phyloP scores from a whole-genome alignment of 2,113 vertebrate species.

The Campylorhamphus procurvoides region DNA sequence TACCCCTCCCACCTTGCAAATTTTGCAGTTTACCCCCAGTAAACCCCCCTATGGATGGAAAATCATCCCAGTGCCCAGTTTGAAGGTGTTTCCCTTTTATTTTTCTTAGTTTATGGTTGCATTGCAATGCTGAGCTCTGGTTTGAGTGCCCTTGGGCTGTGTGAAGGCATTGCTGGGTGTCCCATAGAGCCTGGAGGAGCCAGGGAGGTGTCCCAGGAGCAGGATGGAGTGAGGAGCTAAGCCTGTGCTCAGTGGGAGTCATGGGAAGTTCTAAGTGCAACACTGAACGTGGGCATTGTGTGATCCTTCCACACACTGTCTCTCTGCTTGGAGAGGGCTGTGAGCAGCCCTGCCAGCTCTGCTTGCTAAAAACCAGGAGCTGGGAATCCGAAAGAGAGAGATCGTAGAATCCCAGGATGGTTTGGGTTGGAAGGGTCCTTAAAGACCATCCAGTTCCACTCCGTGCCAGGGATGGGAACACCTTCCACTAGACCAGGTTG shows the following conservation, averaged over 20 bases:
- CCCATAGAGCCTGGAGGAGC: neutral
- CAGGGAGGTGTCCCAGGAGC: neutral
- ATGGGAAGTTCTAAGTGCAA: neutral
- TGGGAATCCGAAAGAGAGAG: neutral
- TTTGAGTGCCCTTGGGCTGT: neutral
- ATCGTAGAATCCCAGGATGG: neutral
- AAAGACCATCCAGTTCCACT: neutral
- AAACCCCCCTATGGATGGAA: neutral
- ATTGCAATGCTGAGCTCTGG: neutral
- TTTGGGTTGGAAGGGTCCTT: neutral
- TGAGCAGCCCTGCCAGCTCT: neutral
- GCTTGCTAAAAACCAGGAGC: neutral
- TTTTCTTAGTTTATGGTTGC: neutral
- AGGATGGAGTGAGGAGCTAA: neutral
- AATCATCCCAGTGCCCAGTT: neutral
- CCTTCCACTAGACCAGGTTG: neutral
- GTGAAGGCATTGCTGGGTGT: neutral
- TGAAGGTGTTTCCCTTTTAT: neutral
- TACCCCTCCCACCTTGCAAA: neutral
- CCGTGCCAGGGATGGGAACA: neutral
- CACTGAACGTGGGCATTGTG: fast-evolving
- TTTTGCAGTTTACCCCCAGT: neutral
- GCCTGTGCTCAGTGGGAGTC: fast-evolving
- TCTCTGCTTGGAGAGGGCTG: neutral
- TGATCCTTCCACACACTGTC: neutral